These are phyloP conservation scores for Narcine bancroftii DNA, from an alignment of 2,113 vertebrate genomes.

Conservation along the genomic window DNA sequence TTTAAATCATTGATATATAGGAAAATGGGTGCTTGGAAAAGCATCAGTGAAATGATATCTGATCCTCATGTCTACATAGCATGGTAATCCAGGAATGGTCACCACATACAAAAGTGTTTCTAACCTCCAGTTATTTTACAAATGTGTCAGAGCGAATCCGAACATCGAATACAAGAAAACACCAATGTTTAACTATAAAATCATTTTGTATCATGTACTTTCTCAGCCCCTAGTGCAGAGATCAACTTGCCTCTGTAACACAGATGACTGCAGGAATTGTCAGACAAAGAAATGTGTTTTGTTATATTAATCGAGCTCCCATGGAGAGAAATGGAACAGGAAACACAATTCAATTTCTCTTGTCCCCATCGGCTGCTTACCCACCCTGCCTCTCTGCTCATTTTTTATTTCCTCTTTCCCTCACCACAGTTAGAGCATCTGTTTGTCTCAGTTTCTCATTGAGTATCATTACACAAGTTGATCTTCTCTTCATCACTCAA, in stretches of 20 bases:
- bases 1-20: background rate
- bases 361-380: too few species aligned
- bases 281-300: background rate
- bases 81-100: background rate
- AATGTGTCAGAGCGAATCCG: background rate
- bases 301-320: background rate
- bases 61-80: background rate
- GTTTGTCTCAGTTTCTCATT: background rate
- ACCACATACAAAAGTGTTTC: background rate
- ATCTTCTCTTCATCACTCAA: background rate
- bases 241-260: background rate
- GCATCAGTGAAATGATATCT: background rate
- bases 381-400: background rate
- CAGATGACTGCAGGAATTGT: background rate
- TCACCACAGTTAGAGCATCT: background rate
- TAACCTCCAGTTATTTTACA: background rate
- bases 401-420: background rate
- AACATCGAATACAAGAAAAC: background rate
- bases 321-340: background rate
- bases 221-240: background rate
- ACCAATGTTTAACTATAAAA: background rate
- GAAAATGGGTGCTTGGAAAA: background rate
- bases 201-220: background rate
- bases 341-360: background rate
- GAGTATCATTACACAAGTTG: background rate